phyloP scores from a whole-genome alignment of 2,113 vertebrate species.

The Rhizomys pruinosus region DNA sequence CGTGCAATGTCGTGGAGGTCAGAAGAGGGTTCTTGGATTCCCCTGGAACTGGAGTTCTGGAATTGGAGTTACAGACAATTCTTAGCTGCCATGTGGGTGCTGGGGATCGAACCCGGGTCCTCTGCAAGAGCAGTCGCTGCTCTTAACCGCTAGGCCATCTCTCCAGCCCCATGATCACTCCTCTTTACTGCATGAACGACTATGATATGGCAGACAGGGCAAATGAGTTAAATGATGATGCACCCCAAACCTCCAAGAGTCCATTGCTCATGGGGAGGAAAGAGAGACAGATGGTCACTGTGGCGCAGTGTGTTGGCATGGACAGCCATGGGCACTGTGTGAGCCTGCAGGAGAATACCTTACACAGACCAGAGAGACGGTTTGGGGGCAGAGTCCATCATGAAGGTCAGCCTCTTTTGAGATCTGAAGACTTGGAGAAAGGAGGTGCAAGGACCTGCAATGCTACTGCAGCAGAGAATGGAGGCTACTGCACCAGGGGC shows the following conservation, averaged over 20 bases:
- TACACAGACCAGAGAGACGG: background rate
- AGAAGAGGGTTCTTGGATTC: too few species aligned
- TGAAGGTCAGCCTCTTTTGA: background rate
- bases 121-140: too few species aligned
- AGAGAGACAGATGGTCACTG: background rate
- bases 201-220: background rate
- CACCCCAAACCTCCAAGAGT: background rate
- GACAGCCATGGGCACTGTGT: background rate
- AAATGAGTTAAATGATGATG: constrained; percentile 10
- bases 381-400: background rate
- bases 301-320: background rate
- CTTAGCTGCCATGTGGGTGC: too few species aligned
- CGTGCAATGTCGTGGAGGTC: too few species aligned
- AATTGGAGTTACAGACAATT: too few species aligned
- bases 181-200: background rate
- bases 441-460: too few species aligned
- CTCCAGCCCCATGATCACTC: too few species aligned
- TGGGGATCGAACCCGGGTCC: too few species aligned
- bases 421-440: background rate
- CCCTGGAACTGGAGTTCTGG: too few species aligned
- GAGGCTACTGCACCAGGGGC: background rate
- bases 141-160: too few species aligned
- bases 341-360: background rate
- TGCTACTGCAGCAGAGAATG: too few species aligned
- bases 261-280: background rate